Base-by-base conservation (phyloP, 2,113 vertebrate species). In the Pterocles gutturalis region DNA sequence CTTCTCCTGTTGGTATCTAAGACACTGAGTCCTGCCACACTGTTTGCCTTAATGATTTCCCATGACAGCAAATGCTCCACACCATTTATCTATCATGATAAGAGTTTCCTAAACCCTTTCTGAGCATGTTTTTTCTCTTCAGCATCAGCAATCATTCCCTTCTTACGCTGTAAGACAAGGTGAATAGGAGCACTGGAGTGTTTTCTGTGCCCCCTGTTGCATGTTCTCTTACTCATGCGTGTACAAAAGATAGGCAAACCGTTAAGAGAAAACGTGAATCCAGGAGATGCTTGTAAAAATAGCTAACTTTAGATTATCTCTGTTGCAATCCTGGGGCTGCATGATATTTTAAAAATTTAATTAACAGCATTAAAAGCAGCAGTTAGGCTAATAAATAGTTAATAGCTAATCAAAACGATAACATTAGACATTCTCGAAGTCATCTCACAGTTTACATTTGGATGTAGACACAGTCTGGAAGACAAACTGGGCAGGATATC, bases 21-120 rank as follows among this genome's bases (percentile, higher is more conserved):
- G 82, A 61, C 26, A 24, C 1, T 17, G 51, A 90, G 82, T 54
- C 38, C 55, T 78, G 64, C 51, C 5, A 3, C 54, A 33, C 36
- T 58, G 53, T 67, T 81, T 83, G 54, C 66, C 76, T 38, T 77
- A 70, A 83, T 58, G 71, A 93, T 77, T 90, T 88, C 62, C 73
- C 60, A 12, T 34, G 54, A 45, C 78, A 73, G 64, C 24, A 18
- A 73, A 90, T 8, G 19, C 58, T 70, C 51, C 66, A 69, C 51
- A 34, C 4, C 1, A 0, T 53, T 87, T 77, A n/a, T 2, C 77
- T 90, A 33, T 29, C 43, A n/a, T 19, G 8, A 41, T 46, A 90
- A 62, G 24, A 25, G 31, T 43, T 78, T 60, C 64, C 43, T 61
- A 76, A 62, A 73, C 25, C 41, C 78, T 54, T 83, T 38, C 46